Evolutionary conservation across 1,140 invertebrate genomes (phyloP).

Genomic region (Subanguina moxae): DNA sequence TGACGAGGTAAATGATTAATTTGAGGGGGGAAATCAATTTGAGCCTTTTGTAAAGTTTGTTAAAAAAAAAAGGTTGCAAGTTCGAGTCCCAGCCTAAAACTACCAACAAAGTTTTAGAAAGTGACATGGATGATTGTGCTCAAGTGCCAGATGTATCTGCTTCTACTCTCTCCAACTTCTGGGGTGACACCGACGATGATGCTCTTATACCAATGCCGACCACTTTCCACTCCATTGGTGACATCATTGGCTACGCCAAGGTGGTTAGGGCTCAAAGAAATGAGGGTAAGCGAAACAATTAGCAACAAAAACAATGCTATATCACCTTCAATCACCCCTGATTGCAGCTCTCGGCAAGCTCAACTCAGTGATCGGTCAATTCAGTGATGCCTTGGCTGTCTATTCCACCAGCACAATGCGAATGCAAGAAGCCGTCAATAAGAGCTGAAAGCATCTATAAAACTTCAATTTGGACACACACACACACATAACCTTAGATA

Average conservation of each 20-base stretch:
- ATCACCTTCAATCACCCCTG: no score
- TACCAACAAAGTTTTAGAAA: not conserved
- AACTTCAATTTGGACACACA: no score
- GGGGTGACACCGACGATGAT: not conserved
- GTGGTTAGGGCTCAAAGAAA: not conserved
- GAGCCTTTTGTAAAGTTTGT: no score
- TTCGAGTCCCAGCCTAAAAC: not conserved
- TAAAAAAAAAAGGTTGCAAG: no score
- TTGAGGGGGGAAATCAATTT: no score
- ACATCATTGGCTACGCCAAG: not conserved
- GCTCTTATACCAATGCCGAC: conserved; percentile 1
- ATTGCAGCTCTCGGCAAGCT: not conserved
- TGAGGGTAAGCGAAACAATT: not conserved
- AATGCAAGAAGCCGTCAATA: no score
- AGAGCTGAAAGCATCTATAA: no score
- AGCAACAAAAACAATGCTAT: no score
- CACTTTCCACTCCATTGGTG: not conserved
- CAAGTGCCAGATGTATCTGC: no score
- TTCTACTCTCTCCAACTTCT: not conserved
- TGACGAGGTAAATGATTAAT: no score
- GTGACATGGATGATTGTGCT: not conserved
- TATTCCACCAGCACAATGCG: no score
- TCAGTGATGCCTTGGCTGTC: not conserved
- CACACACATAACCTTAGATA: no score
- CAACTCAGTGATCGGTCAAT: conserved; percentile 1